A percentile compares a stretch with the other conserved stretches of the same genome.
Conservation (phyloP, 2,797 vertebrate species). For the Cirrhinus mrigala region DNA sequence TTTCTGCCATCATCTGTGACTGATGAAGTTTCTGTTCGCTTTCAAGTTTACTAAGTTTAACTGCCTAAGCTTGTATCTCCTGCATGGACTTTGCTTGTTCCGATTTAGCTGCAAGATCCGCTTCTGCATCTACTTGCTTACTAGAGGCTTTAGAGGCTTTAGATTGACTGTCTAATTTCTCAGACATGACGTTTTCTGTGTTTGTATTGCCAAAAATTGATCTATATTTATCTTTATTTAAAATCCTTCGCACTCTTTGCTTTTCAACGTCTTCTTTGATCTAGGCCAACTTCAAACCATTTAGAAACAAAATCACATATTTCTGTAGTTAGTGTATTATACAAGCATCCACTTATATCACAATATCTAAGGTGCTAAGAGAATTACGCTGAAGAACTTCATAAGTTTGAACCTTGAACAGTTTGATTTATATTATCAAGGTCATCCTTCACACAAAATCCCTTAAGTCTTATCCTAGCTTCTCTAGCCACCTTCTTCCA, state of each 20-base stretch:
- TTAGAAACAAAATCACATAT: too few species aligned
- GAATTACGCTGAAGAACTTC: not conserved
- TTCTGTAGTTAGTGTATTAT: not conserved
- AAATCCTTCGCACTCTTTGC: not conserved
- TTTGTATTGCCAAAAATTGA: slow-evolving; percentile 21
- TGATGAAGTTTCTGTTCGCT: slow-evolving; percentile 58
- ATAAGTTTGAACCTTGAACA: not conserved
- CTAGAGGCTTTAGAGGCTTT: slow-evolving; percentile 20
- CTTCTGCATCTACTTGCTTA: slow-evolving; percentile 48
- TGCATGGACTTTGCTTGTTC: slow-evolving; percentile 50
- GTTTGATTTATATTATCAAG: not conserved
- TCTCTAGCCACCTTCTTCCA: too few species aligned
- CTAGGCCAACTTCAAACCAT: too few species aligned
- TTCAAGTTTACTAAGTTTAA: slow-evolving; percentile 29
- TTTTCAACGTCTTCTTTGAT: too few species aligned
- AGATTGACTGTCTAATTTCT: not conserved
- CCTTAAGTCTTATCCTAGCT: too few species aligned
- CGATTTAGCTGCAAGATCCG: slow-evolving; percentile 53
- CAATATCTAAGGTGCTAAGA: not conserved
- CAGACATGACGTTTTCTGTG: slow-evolving; percentile 29
- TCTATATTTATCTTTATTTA: slow-evolving; percentile 17
- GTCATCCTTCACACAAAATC: too few species aligned
- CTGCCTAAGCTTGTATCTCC: slow-evolving; percentile 38
- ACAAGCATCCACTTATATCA: not conserved
- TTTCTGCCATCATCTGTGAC: too few species aligned